Evolutionary conservation across 2,113 vertebrate species (phyloP).

Genomic region (Excalfactoria chinensis): DNA sequence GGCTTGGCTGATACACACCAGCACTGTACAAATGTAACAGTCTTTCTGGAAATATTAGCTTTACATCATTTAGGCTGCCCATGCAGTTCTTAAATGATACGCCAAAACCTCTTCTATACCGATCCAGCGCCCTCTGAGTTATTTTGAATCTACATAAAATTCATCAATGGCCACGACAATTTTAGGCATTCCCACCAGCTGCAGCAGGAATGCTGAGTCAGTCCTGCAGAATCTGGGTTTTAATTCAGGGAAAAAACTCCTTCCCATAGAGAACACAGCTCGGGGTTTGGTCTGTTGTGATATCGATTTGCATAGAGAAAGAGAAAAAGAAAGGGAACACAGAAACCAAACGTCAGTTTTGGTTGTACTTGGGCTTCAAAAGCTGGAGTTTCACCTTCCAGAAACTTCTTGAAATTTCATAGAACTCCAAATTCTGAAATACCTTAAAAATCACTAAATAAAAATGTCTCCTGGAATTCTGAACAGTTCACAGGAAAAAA

Average conservation of each 20-base stretch:
- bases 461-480: not conserved
- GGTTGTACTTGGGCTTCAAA: not conserved
- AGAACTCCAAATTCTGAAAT: not conserved
- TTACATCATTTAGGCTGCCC: not conserved
- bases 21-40: not conserved
- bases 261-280: constrained; percentile 2
- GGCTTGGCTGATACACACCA: not conserved
- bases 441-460: not conserved
- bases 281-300: not conserved
- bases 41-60: not conserved
- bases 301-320: constrained; percentile 1
- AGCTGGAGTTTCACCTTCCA: not conserved
- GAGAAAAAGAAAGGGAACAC: not conserved
- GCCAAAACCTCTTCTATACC: not conserved
- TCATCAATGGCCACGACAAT: not conserved
- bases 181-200: not conserved
- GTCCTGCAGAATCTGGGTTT: not conserved
- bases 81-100: not conserved
- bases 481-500: not conserved
- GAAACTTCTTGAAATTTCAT: not conserved
- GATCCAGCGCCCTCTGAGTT: not conserved
- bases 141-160: constrained; percentile 10
- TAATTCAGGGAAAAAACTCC: constrained; percentile 24
- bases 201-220: not conserved
- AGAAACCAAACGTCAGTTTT: not conserved